Evolutionary conservation across 2,888 invertebrate species (phyloP).

Genomic region (Acrocyrtus sp.): DNA sequence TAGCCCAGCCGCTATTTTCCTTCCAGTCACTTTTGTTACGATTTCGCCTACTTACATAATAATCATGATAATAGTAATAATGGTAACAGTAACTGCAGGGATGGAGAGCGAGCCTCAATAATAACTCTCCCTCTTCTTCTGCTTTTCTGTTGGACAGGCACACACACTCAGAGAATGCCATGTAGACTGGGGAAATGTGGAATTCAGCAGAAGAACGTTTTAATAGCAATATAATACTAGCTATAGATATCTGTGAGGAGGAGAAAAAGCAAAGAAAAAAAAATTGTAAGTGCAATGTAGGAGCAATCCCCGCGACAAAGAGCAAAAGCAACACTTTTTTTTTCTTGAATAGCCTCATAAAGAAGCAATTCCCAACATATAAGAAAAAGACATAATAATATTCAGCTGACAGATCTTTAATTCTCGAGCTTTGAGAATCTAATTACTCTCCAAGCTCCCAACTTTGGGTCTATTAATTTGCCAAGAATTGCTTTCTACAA

Average conservation of each 20-base stretch:
- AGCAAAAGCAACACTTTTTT: slow-evolving; percentile 15
- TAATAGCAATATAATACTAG: background rate
- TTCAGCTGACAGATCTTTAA: slow-evolving; percentile 34
- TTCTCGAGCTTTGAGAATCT: slow-evolving; percentile 29
- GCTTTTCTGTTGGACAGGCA: background rate
- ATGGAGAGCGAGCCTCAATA: background rate
- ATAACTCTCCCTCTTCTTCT: no score
- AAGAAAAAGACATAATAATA: slow-evolving; percentile 24
- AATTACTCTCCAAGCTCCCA: slow-evolving; percentile 30
- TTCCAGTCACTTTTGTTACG: background rate
- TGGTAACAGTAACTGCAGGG: background rate
- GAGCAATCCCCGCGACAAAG: background rate
- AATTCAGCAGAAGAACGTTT: no score
- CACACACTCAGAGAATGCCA: background rate
- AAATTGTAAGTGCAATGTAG: background rate
- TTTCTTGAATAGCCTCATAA: slow-evolving; percentile 17
- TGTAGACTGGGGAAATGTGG: no score
- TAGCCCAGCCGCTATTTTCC: background rate
- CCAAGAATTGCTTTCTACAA: slow-evolving; percentile 18
- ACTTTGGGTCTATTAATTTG: slow-evolving; percentile 36
- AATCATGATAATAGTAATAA: slow-evolving; percentile 12
- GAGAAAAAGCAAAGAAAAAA: background rate
- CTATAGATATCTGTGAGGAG: background rate
- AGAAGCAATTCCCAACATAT: slow-evolving; percentile 20
- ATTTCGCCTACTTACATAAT: slow-evolving; percentile 13